A percentile compares a stretch with the other conserved stretches of the same genome.
Evolutionary conservation across 2,113 vertebrate genomes (phyloP).

Genomic region (Turdus rufiventris): DNA sequence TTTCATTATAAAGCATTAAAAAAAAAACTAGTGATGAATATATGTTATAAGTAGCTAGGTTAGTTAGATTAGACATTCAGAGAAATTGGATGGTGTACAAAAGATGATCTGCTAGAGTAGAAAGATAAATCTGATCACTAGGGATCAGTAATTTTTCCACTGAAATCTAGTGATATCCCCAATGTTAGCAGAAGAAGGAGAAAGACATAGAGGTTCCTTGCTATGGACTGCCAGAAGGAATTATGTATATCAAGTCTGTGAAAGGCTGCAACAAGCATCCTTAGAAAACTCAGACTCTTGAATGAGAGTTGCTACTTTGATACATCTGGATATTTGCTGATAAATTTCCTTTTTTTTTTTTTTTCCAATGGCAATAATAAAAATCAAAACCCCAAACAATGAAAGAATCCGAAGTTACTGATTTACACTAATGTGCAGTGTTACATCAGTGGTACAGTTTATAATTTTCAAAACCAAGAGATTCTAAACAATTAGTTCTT

Average conservation of each 20-base stretch:
- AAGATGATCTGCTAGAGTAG: neutral
- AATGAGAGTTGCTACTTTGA: neutral
- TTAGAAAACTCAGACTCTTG: neutral
- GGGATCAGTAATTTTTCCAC: neutral
- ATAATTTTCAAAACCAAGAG: neutral
- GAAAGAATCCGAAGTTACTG: neutral
- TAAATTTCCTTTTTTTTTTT: neutral
- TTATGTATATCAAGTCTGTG: neutral
- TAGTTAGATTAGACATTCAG: neutral
- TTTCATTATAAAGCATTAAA: neutral
- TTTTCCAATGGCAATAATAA: neutral
- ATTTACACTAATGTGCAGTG: neutral
- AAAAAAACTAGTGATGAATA: neutral
- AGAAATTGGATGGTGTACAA: neutral
- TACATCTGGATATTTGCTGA: neutral
- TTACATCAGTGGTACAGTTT: neutral
- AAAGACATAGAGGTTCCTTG: neutral
- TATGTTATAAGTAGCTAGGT: neutral
- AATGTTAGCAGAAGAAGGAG: neutral
- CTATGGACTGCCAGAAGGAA: neutral
- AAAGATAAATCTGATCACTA: neutral
- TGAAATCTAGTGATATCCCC: neutral
- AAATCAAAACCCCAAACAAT: neutral
- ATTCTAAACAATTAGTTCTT: neutral
- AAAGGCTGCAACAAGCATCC: neutral